Evolutionary conservation across 2,797 vertebrate genomes (phyloP).

Genomic region (Myiotriccus ornatus): DNA sequence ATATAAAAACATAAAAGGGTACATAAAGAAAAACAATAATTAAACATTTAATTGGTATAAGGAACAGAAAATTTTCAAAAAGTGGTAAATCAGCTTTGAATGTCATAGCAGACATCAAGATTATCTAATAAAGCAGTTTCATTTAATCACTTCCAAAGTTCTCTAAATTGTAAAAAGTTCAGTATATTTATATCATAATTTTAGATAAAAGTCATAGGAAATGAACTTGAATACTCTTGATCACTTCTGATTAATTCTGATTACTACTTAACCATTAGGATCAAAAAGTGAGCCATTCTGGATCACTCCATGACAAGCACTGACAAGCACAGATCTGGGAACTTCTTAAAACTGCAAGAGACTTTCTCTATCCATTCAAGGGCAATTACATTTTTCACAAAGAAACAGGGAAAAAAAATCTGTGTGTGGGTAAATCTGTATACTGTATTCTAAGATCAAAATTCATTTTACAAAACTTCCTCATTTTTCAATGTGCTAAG

Average conservation of each 20-base stretch:
- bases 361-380: neutral
- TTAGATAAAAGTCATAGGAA: neutral
- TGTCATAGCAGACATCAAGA: neutral
- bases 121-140: neutral
- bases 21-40: neutral
- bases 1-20: neutral
- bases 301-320: neutral
- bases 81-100: neutral
- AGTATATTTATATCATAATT: neutral
- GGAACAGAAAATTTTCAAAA: neutral
- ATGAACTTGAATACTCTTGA: neutral
- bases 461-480: fast-evolving
- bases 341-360: neutral
- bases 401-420: neutral
- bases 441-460: neutral
- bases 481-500: neutral
- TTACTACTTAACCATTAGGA: neutral
- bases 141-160: neutral
- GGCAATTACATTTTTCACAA: neutral
- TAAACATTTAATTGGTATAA: neutral
- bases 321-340: neutral
- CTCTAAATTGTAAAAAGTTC: neutral
- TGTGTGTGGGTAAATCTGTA: neutral
- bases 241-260: neutral
- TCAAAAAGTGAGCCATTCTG: neutral